A percentile compares a stretch with the other conserved stretches of the same genome.
These are phyloP conservation scores for Lysandra coridon DNA, from an alignment of 2,888 invertebrate genomes.

Conservation along the genomic window DNA sequence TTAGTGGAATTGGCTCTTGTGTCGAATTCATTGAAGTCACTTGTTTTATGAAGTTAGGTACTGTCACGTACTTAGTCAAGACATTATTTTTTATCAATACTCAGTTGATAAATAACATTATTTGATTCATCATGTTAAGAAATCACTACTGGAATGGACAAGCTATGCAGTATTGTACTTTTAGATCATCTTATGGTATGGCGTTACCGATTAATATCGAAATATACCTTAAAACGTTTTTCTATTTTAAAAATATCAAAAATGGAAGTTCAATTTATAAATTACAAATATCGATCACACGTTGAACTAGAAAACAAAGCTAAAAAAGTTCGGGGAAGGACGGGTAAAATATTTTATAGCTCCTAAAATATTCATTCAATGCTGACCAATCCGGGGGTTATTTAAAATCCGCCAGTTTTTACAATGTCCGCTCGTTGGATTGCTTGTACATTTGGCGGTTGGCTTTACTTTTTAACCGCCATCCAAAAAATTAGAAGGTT, in stretches of 20 bases:
- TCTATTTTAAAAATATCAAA: not conserved
- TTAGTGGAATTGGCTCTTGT: not conserved
- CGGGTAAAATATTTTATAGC: slow-evolving; percentile 18
- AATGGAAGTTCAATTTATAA: not conserved
- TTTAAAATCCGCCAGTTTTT: slow-evolving; percentile 12
- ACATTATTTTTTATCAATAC: no score
- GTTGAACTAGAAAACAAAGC: slow-evolving; percentile 23
- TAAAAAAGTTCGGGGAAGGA: not conserved
- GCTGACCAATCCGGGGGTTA: slow-evolving; percentile 20
- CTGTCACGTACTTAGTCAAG: no score
- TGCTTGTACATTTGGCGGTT: not conserved
- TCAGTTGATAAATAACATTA: no score
- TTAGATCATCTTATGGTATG: no score
- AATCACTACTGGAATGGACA: no score
- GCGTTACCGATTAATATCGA: not conserved
- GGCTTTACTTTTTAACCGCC: not conserved
- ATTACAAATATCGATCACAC: slow-evolving; percentile 14
- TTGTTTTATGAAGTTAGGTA: not conserved
- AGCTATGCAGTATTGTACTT: no score
- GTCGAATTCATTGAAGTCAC: not conserved
- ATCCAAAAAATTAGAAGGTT: not conserved
- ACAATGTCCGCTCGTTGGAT: slow-evolving; percentile 2
- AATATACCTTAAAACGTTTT: not conserved
- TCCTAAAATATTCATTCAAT: slow-evolving; percentile 24
- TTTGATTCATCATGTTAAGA: no score